phyloP scores from a whole-genome alignment of 2,113 vertebrate genomes.

The Colossoma macropomum region DNA sequence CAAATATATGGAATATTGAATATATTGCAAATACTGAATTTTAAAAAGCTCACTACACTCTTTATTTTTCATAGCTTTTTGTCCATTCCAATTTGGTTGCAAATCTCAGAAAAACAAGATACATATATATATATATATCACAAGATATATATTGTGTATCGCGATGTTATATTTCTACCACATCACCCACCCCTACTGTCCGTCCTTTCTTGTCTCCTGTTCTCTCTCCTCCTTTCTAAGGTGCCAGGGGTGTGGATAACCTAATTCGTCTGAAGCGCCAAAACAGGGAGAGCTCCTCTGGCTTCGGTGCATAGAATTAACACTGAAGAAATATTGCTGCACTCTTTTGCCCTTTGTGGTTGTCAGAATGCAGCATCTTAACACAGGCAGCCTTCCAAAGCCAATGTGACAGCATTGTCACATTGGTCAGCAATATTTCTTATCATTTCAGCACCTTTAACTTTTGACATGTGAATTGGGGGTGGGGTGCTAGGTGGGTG shows the following conservation, averaged over 20 bases:
- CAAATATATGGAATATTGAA: no score
- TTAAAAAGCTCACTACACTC: no score
- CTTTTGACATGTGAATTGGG: constrained; percentile 9
- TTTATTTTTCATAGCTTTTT: no score
- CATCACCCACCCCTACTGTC: no score
- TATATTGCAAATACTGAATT: no score
- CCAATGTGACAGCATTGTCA: neutral
- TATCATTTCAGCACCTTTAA: constrained; percentile 34
- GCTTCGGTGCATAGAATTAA: neutral
- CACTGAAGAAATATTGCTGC: neutral
- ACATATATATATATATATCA: no score
- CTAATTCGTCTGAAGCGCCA: neutral
- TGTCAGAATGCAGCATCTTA: constrained; percentile 44
- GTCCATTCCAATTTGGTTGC: no score
- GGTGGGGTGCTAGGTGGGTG: neutral
- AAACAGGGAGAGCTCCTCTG: neutral
- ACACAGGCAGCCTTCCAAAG: neutral
- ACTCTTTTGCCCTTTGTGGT: constrained; percentile 30
- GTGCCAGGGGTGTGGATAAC: neutral
- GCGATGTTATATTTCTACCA: no score
- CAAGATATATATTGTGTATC: no score
- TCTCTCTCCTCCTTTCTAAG: constrained; percentile 2
- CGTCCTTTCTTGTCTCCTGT: no score
- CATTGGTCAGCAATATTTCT: constrained; percentile 2
- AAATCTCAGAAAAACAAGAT: no score